Percentiles rank a stretch among this genome's conserved stretches.
Evolutionary conservation across 2,797 vertebrate species (phyloP).

Genomic region (Rhadinocentrus ornatus): DNA sequence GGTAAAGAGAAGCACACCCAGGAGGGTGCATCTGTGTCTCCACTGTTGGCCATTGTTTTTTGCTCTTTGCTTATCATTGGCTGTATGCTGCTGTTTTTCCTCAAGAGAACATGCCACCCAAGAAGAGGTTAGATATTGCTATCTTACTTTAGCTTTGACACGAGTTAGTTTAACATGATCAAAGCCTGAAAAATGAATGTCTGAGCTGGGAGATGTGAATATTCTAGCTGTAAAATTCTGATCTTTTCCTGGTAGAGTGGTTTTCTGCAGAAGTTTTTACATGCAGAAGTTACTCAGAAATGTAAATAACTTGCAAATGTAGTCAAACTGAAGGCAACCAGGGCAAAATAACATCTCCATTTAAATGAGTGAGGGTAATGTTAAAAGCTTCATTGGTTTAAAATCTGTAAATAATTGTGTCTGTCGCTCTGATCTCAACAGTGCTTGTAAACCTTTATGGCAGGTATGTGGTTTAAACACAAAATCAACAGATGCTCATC

Average conservation of each 20-base stretch:
- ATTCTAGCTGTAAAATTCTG: neutral
- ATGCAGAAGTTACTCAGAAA: conserved; percentile 22
- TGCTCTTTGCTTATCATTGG: conserved; percentile 89
- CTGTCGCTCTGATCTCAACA: conserved; percentile 55
- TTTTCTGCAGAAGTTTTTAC: neutral
- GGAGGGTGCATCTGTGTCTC: conserved; percentile 80
- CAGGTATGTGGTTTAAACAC: conserved; percentile 66
- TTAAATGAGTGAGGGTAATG: conserved; percentile 15
- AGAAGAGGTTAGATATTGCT: conserved; percentile 82
- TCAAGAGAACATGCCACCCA: conserved; percentile 90
- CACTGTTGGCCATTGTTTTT: conserved; percentile 87
- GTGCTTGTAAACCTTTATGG: conserved; percentile 84
- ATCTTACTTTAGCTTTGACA: conserved; percentile 1
- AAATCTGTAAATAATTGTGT: conserved; percentile 20
- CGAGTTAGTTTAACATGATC: neutral
- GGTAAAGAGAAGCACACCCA: conserved; percentile 84
- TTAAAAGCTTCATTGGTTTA: conserved; percentile 2
- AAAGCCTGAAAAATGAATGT: conserved; percentile 7
- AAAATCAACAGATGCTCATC: neutral
- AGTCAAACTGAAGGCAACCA: conserved; percentile 26
- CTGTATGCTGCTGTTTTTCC: conserved; percentile 86
- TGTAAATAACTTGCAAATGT: conserved; percentile 55
- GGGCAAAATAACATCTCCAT: conserved; percentile 13
- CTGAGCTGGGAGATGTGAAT: neutral
- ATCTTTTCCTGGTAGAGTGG: conserved; percentile 1